Percentiles rank a stretch among this genome's conserved stretches.
Evolutionary conservation across 2,888 invertebrate genomes (phyloP).

Genomic region (Melieria crassipennis): DNA sequence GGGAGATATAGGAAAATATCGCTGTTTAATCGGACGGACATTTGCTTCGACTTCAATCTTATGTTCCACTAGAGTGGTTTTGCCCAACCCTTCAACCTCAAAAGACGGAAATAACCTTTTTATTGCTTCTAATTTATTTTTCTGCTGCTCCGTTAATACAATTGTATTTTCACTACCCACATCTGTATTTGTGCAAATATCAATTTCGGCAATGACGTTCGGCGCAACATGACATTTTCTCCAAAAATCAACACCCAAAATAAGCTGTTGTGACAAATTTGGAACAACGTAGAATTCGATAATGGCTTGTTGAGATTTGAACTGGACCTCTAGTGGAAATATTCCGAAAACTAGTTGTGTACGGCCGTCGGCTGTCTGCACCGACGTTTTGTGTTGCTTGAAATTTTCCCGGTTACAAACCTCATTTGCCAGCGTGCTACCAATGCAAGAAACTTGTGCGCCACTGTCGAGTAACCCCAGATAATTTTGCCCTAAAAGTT

Average conservation of each 20-base stretch:
- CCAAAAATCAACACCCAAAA: constrained; percentile 20
- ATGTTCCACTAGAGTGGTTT: constrained; percentile 18
- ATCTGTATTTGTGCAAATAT: background rate
- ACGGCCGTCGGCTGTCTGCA: constrained; percentile 25
- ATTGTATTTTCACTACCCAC: background rate
- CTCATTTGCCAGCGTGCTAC: constrained; percentile 12
- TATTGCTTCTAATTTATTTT: background rate
- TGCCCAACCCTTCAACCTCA: constrained; percentile 21
- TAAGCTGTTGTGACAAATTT: background rate
- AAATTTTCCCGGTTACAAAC: background rate
- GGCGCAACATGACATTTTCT: constrained; percentile 12
- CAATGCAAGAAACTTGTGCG: constrained; percentile 27
- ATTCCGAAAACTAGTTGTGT: constrained; percentile 22
- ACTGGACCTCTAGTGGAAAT: constrained; percentile 3
- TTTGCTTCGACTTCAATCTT: constrained; percentile 22
- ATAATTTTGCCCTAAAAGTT: background rate
- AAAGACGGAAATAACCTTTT: constrained; percentile 17
- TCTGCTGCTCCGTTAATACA: background rate
- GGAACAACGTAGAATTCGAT: constrained; percentile 24
- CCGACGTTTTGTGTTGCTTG: constrained; percentile 10
- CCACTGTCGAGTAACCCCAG: constrained; percentile 21
- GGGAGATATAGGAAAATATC: constrained; percentile 30
- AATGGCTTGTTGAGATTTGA: background rate
- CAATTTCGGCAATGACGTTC: constrained; percentile 3
- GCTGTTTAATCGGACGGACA: constrained; percentile 40